Percentiles rank a stretch among this genome's conserved stretches.
phyloP scores from a whole-genome alignment of 2,113 vertebrate species.

The Pterocles orientalis region DNA sequence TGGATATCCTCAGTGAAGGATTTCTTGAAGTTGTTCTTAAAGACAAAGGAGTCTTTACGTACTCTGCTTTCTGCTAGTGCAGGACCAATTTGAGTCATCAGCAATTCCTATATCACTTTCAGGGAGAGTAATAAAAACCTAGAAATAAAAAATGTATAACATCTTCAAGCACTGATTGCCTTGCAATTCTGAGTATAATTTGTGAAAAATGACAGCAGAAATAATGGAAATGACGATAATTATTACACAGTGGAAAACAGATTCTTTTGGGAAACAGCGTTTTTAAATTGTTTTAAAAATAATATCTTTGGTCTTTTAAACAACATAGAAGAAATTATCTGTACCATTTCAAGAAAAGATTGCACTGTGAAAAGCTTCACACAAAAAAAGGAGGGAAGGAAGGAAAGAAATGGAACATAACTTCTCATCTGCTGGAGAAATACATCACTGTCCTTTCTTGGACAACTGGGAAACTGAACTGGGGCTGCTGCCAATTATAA shows the following conservation, averaged over 20 bases:
- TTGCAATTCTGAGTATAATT: not conserved
- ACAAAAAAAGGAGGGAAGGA: not conserved
- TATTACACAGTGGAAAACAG: not conserved
- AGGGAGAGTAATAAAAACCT: conserved; percentile 24
- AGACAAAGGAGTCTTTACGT: not conserved
- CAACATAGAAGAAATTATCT: not conserved
- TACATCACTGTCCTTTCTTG: not conserved
- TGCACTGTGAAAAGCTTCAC: not conserved
- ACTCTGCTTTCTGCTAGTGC: not conserved
- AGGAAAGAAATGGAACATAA: not conserved
- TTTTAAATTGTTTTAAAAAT: not conserved
- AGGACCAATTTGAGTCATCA: conserved; percentile 3
- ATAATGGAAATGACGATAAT: not conserved
- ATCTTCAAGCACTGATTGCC: not conserved
- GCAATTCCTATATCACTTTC: not conserved
- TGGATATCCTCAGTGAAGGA: not conserved
- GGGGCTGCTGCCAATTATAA: not conserved
- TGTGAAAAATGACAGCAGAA: not conserved
- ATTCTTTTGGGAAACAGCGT: conserved; percentile 1
- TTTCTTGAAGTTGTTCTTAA: not conserved
- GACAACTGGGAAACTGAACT: not conserved
- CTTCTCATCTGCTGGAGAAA: not conserved
- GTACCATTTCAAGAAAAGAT: not conserved
- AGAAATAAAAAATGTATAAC: not conserved
- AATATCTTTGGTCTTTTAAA: conserved; percentile 10